Evolutionary conservation across 2,888 invertebrate species (phyloP).

Genomic region (Brachynemurus nebulosus): DNA sequence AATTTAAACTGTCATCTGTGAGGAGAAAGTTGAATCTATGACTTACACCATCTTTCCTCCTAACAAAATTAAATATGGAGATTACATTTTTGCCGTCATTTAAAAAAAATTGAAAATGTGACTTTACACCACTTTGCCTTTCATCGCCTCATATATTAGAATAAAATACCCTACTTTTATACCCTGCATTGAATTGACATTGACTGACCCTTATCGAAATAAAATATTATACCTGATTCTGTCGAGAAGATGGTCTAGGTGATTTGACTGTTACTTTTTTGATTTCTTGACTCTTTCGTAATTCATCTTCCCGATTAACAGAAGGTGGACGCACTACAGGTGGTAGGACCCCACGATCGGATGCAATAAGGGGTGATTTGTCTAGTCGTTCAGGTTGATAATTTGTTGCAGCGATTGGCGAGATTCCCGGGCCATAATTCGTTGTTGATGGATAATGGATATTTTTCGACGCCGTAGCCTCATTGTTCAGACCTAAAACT

Average conservation of each 20-base stretch:
- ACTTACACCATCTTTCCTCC: too few species aligned
- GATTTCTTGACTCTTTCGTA: slow-evolving; percentile 25
- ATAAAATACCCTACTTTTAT: too few species aligned
- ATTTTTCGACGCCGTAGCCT: slow-evolving; percentile 25
- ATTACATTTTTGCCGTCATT: too few species aligned
- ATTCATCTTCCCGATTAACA: slow-evolving; percentile 35
- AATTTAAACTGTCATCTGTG: too few species aligned
- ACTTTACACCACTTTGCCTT: too few species aligned
- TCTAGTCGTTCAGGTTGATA: not conserved
- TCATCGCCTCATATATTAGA: too few species aligned
- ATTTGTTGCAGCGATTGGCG: not conserved
- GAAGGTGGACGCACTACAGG: slow-evolving; percentile 37
- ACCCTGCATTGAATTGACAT: too few species aligned
- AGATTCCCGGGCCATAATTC: slow-evolving; percentile 21
- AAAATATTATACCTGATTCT: not conserved
- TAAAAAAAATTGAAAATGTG: too few species aligned
- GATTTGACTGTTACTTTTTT: not conserved
- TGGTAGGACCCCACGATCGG: slow-evolving; percentile 35
- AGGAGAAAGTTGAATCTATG: too few species aligned
- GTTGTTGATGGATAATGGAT: slow-evolving; percentile 16
- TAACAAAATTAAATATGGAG: too few species aligned
- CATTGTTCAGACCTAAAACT: slow-evolving; percentile 60
- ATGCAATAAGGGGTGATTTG: not conserved
- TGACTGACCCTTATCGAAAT: too few species aligned
- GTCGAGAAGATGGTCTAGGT: slow-evolving; percentile 4